Evolutionary conservation across 2,888 invertebrate species (phyloP), one percentile per base, ranked within the genome.

Genomic region (Penaeus monodon): DNA sequence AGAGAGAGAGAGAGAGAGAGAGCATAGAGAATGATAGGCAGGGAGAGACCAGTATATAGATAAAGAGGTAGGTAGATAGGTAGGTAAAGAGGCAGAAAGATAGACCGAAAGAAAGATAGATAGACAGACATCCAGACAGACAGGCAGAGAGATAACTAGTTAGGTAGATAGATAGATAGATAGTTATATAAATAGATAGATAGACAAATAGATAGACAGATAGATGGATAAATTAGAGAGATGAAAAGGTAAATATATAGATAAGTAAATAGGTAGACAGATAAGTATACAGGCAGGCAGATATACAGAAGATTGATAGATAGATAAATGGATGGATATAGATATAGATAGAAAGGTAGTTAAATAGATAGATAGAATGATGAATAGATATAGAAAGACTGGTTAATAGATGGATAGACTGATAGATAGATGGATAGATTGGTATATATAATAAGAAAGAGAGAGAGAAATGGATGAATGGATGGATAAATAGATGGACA

Each of bases 181-280:
- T 29, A 63, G 78, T 33, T n/a, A 64, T 64, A 64, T 63, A 78
- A 64, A 78, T 63, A 78, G 78, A 78, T 22, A 78, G 63, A 78
- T 29, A 78, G 29, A 78, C 33, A 78, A 33, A 49, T n/a, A 78
- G 49, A 63, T 29, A 78, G 57, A 63, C 64, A 63, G 29, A 63
- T 63, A 78, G 63, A 63, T 63, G 63, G 78, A 77, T 24, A 77
- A 57, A 44, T 44, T 10, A 44, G 10, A 44, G 44, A 44, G 44
- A 4, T 4, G 10, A 44, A n/a, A n/a, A n/a, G n/a, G n/a, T n/a
- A n/a, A n/a, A n/a, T n/a, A 44, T 44, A 44, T 10, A 44, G 44
- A 44, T 10, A 57, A 77, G 12, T 27, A 29, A 24, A 57, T 17
- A 57, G 57, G 44, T n/a, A 77, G 76, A 77, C 49, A 77, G 44